Conservation (phyloP, 2,113 vertebrate genomes). For the Eudyptes chrysolophus region DNA sequence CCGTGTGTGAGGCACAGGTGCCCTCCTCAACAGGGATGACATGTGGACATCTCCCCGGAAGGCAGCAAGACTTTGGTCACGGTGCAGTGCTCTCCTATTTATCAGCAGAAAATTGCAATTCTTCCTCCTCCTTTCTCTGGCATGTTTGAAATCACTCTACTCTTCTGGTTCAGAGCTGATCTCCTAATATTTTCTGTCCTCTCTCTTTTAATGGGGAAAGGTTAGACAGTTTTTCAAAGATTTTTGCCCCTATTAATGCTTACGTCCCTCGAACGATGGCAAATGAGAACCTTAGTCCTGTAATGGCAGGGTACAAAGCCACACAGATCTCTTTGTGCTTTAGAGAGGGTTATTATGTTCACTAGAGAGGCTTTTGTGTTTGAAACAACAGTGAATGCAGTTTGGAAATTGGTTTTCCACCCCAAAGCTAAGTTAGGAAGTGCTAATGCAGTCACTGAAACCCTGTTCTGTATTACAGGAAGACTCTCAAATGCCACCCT, state of each 20-base stretch:
- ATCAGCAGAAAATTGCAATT: background rate
- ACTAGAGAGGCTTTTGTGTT: background rate
- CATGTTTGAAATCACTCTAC: background rate
- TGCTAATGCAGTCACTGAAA: background rate
- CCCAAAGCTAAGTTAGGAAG: background rate
- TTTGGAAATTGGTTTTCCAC: background rate
- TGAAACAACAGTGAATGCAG: background rate
- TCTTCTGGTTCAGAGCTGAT: background rate
- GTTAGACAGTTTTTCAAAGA: background rate
- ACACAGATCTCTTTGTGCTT: background rate
- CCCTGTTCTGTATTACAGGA: background rate
- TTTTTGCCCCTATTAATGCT: background rate
- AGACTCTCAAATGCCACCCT: background rate
- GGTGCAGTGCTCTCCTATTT: background rate
- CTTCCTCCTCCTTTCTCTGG: background rate
- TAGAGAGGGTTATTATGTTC: background rate
- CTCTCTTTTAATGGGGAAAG: background rate
- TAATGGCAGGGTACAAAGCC: background rate
- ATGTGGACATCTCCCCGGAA: background rate
- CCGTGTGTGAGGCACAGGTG: background rate
- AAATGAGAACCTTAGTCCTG: background rate
- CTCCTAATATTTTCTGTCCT: background rate
- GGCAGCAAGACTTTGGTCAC: rapidly evolving
- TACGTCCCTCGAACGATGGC: rapidly evolving
- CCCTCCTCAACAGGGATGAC: background rate